A percentile compares a stretch with the other conserved stretches of the same genome.
These are phyloP conservation scores for Yponomeuta plumbellus DNA, from an alignment of 2,888 invertebrate genomes.

Conservation along the genomic window DNA sequence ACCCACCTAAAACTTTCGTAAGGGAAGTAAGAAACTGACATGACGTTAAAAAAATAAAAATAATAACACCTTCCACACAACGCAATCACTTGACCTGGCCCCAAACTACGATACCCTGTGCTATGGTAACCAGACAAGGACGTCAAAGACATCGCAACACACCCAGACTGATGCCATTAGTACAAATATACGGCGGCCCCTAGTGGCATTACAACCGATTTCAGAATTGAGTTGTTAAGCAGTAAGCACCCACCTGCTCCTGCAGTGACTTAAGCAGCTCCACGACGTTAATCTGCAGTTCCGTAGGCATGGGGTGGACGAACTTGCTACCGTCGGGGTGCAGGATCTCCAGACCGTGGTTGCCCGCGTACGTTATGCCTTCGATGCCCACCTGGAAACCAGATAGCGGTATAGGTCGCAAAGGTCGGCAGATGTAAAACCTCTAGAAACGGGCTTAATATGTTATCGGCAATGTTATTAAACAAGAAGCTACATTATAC, in stretches of 20 bases:
- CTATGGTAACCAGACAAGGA: too few relatives aligned
- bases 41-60: too few relatives aligned
- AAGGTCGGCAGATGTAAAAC: not conserved
- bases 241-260: constrained; percentile 77
- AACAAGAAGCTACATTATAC: constrained; percentile 33
- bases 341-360: constrained; percentile 90
- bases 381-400: constrained; percentile 85
- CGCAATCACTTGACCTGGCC: too few relatives aligned
- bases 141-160: too few relatives aligned
- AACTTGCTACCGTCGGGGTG: constrained; percentile 94
- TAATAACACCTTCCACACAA: too few relatives aligned
- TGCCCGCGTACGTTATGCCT: constrained; percentile 93
- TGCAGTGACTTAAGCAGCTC: constrained; percentile 86
- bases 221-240: too few relatives aligned
- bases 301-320: constrained; percentile 92
- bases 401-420: not conserved
- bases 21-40: too few relatives aligned
- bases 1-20: too few relatives aligned
- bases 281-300: constrained; percentile 87
- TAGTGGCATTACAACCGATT: too few relatives aligned
- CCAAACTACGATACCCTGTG: too few relatives aligned
- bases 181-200: too few relatives aligned
- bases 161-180: too few relatives aligned
- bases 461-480: constrained; percentile 25
- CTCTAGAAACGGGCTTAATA: constrained; percentile 29